Conservation (phyloP, 2,888 invertebrate genomes). For the Oithona nana region DNA sequence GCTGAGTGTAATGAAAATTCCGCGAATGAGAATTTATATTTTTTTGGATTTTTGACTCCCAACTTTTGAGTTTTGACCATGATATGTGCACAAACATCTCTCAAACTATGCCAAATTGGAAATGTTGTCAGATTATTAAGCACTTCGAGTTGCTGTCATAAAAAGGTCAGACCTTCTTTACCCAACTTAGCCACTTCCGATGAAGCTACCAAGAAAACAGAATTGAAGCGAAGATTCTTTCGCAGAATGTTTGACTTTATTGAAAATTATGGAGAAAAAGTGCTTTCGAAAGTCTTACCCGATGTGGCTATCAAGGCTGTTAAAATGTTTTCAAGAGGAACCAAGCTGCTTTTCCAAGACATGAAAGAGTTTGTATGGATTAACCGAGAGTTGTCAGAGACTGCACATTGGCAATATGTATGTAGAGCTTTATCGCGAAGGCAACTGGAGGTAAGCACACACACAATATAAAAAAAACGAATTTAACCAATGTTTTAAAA, state of each 20-base stretch:
- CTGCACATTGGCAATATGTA: background rate
- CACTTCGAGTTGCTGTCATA: too few relatives aligned
- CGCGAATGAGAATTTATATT: too few relatives aligned
- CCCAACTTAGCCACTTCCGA: background rate
- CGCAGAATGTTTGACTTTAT: background rate
- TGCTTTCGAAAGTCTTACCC: background rate
- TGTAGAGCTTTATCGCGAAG: background rate
- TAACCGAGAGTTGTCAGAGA: background rate
- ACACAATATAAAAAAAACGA: too few relatives aligned
- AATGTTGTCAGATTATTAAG: too few relatives aligned
- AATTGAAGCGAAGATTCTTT: background rate
- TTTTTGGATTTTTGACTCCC: too few relatives aligned
- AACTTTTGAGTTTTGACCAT: too few relatives aligned
- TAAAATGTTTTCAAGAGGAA: background rate
- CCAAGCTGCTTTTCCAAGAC: background rate
- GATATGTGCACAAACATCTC: too few relatives aligned
- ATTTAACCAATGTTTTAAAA: background rate
- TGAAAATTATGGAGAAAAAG: background rate
- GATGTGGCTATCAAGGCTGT: background rate
- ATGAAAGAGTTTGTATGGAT: background rate
- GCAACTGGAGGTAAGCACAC: background rate
- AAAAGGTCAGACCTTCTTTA: too few relatives aligned
- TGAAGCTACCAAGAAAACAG: background rate
- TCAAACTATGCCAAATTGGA: too few relatives aligned
- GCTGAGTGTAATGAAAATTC: too few relatives aligned